These are phyloP conservation scores for Cyclopterus lumpus DNA, from an alignment of 2,797 vertebrate genomes.

Conservation along the genomic window DNA sequence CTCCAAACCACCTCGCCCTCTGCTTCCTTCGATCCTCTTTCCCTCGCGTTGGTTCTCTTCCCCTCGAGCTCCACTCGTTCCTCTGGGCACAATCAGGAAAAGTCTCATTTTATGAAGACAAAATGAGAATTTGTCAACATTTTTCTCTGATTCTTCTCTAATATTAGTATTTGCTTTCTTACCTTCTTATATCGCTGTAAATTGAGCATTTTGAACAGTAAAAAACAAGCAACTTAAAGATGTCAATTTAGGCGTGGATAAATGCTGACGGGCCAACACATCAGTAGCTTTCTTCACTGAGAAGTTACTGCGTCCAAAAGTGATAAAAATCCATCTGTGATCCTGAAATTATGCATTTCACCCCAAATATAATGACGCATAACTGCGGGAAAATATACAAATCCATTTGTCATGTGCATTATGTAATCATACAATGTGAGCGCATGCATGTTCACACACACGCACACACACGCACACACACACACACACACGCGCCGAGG, in stretches of 20 bases:
- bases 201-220: neutral
- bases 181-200: neutral
- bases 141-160: neutral
- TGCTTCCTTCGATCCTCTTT: neutral
- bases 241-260: too few relatives aligned
- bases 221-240: too few relatives aligned
- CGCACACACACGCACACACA: slow-evolving; percentile 1
- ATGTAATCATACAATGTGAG: slow-evolving; percentile 15
- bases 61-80: neutral
- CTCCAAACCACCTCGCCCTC: neutral
- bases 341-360: neutral
- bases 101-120: neutral
- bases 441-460: neutral
- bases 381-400: neutral
- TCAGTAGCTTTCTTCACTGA: too few relatives aligned
- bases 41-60: neutral
- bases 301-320: too few relatives aligned
- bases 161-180: neutral
- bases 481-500: slow-evolving; percentile 15
- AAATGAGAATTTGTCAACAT: neutral
- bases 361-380: neutral
- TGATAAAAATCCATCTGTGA: too few relatives aligned
- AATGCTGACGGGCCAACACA: too few relatives aligned
- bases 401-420: slow-evolving; percentile 10
- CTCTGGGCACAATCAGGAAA: too few relatives aligned